These are phyloP conservation scores for Aphelinus certus DNA, from an alignment of 1,140 invertebrate genomes.

Conservation along the genomic window DNA sequence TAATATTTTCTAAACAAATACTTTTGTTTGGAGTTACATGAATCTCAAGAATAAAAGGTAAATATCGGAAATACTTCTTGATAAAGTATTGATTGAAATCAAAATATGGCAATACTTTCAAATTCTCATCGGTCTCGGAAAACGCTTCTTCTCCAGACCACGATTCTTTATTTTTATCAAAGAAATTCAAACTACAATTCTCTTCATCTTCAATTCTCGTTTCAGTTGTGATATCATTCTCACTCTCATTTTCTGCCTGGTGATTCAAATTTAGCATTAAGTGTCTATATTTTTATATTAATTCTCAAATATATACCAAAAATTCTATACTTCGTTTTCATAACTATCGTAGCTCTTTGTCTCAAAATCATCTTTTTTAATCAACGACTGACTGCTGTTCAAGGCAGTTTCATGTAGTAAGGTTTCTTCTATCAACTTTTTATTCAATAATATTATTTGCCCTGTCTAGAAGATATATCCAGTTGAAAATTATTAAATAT, in stretches of 20 bases:
- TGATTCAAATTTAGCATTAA: no score
- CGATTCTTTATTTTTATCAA: no score
- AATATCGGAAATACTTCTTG: conserved; percentile 16
- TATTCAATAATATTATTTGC: conserved; percentile 14
- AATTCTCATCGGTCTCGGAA: not conserved
- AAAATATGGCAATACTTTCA: conserved; percentile 14
- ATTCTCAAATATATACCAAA: not conserved
- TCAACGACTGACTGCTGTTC: not conserved
- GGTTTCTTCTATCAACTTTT: conserved; percentile 17
- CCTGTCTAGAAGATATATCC: conserved; percentile 1
- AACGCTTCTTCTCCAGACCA: not conserved
- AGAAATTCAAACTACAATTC: no score
- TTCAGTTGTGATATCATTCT: no score
- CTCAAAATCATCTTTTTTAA: not conserved
- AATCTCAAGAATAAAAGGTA: conserved; percentile 27
- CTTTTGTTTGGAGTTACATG: conserved; percentile 11
- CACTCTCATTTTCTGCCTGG: no score
- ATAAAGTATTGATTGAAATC: conserved; percentile 15
- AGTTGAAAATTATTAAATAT: not conserved
- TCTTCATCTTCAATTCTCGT: no score
- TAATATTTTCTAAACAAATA: not conserved
- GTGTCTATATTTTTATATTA: not conserved
- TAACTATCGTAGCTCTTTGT: conserved; percentile 1
- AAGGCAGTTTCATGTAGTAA: not conserved
- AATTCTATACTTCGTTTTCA: conserved; percentile 1